These are phyloP conservation scores for Recurvirostra avosetta DNA, from an alignment of 2,113 vertebrate species.

Conservation along the genomic window DNA sequence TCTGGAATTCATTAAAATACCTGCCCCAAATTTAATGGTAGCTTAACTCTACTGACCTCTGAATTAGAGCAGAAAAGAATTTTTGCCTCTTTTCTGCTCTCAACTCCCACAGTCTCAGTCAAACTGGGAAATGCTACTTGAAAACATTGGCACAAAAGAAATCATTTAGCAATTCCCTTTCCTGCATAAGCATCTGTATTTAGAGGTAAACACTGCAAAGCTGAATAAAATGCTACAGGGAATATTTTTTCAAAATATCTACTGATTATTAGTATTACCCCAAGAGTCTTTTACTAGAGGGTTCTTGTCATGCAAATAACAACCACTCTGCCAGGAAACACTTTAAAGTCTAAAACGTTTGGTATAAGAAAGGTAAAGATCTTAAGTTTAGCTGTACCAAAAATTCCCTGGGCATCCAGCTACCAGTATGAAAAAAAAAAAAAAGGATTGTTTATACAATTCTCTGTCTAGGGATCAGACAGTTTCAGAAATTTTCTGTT, in stretches of 20 bases:
- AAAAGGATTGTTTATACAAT: background rate
- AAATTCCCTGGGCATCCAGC: background rate
- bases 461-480: background rate
- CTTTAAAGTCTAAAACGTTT: background rate
- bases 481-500: background rate
- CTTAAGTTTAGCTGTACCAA: background rate
- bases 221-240: background rate
- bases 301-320: slow-evolving; percentile 20
- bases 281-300: background rate
- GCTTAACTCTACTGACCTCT: slow-evolving; percentile 13
- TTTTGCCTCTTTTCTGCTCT: background rate
- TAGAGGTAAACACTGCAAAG: slow-evolving; percentile 22
- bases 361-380: background rate
- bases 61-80: background rate
- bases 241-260: slow-evolving; percentile 13
- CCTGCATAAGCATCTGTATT: slow-evolving; percentile 17
- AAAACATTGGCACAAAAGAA: slow-evolving; percentile 15
- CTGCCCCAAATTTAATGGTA: background rate
- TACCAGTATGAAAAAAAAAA: background rate
- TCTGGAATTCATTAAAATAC: slow-evolving; percentile 13
- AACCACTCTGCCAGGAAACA: slow-evolving; percentile 9
- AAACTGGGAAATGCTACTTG: slow-evolving; percentile 22
- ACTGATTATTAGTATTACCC: slow-evolving; percentile 8
- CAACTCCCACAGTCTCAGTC: background rate
- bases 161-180: background rate